Percentiles rank a stretch among this genome's conserved stretches.
Conservation (phyloP, 2,113 vertebrate genomes). For the Collichthys lucidus region DNA sequence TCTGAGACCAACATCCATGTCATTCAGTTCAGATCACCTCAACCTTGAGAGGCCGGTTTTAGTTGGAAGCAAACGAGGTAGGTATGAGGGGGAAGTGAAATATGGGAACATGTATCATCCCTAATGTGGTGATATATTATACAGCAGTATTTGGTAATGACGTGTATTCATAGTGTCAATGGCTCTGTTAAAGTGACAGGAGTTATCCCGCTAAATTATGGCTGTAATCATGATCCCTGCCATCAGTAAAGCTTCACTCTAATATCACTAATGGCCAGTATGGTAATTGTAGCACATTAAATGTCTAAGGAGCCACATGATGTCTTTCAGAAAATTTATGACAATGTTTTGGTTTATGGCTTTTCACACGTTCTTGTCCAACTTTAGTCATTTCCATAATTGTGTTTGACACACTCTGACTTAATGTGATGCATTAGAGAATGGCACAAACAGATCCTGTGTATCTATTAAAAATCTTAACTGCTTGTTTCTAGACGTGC, state of each 20-base stretch:
- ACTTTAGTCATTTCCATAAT: slow-evolving; percentile 81
- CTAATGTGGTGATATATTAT: slow-evolving; percentile 67
- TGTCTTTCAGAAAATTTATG: slow-evolving; percentile 74
- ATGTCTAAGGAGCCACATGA: slow-evolving; percentile 65
- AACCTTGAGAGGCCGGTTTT: slow-evolving; percentile 61
- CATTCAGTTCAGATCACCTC: slow-evolving; percentile 36
- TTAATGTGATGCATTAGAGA: slow-evolving; percentile 71
- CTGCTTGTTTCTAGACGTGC: slow-evolving; percentile 59
- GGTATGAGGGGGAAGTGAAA: slow-evolving; percentile 45
- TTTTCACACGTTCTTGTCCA: slow-evolving; percentile 66
- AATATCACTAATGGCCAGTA: slow-evolving; percentile 82
- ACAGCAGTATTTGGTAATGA: slow-evolving; percentile 72
- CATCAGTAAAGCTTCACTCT: slow-evolving; percentile 81
- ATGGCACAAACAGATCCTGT: slow-evolving; percentile 60
- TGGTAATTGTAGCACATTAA: slow-evolving; percentile 82
- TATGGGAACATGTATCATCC: slow-evolving; percentile 52
- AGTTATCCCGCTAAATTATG: slow-evolving; percentile 78
- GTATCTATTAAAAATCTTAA: slow-evolving; percentile 66
- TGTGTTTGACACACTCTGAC: slow-evolving; percentile 64
- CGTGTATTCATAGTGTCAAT: slow-evolving; percentile 74
- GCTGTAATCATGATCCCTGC: slow-evolving; percentile 68
- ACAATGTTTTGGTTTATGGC: slow-evolving; percentile 76
- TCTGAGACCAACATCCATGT: background rate
- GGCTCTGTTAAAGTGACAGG: slow-evolving; percentile 76
- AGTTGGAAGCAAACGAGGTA: slow-evolving; percentile 28